These are phyloP conservation scores for Leptinotarsa tumamoca DNA, from an alignment of 2,888 invertebrate species.

Conservation along the genomic window DNA sequence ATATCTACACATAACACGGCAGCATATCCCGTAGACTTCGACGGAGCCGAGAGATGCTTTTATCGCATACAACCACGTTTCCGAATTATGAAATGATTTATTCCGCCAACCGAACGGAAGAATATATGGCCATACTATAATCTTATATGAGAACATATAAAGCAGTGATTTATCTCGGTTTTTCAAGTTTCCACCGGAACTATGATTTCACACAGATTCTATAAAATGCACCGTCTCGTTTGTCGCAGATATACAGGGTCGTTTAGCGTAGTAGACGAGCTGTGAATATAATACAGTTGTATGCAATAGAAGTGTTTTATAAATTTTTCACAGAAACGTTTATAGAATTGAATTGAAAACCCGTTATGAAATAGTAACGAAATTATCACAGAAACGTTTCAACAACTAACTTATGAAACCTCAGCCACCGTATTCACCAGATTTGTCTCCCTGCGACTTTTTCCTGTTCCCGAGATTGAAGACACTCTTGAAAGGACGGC, in stretches of 20 bases:
- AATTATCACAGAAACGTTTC: too few relatives aligned
- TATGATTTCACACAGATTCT: not conserved
- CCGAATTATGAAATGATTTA: conserved; percentile 64
- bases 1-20: conserved; percentile 60
- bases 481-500: too few relatives aligned
- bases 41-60: conserved; percentile 55
- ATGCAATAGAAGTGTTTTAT: too few relatives aligned
- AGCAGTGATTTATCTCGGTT: conserved; percentile 37
- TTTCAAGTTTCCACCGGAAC: conserved; percentile 17
- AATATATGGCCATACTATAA: conserved; percentile 59
- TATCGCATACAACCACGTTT: conserved; percentile 61
- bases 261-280: too few relatives aligned
- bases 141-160: conserved; percentile 34
- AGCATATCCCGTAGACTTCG: conserved; percentile 51
- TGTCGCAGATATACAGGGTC: not conserved
- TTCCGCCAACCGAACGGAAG: conserved; percentile 60
- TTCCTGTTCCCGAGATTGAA: too few relatives aligned
- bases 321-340: too few relatives aligned
- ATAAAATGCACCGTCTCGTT: not conserved
- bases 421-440: too few relatives aligned
- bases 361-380: too few relatives aligned
- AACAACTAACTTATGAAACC: too few relatives aligned
- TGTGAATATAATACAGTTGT: too few relatives aligned
- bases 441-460: too few relatives aligned
- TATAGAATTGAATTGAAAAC: too few relatives aligned